Base-by-base conservation (phyloP, 2,888 invertebrate genomes). In the Caenorhabditis wallacei region DNA sequence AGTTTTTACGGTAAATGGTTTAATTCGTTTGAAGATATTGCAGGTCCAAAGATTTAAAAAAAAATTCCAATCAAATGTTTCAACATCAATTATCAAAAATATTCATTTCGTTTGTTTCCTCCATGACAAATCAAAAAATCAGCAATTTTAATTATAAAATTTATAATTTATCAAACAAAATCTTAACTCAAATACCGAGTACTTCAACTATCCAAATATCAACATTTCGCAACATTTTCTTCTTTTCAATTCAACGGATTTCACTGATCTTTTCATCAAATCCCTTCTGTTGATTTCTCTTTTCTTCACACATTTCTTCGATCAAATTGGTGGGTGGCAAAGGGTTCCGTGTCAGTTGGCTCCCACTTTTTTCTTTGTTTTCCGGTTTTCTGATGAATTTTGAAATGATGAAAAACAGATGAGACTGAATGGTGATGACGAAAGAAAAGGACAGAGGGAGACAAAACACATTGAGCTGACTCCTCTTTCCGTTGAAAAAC, bases 251-350 rank as follows among this genome's bases (percentile, higher is more conserved):
- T n/a, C n/a, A n/a, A n/a, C n/a, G n/a, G n/a, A n/a, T n/a, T n/a
- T n/a, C n/a, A n/a, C n/a, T n/a, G n/a, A n/a, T 40, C 16, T 20
- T 18, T 37, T 40, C 59, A 18, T 43, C 46, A 1, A 24, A 56
- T 16, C 18, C 35, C 24, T 18, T 53, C 26, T 26, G 22, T 43
- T 30, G 5, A 24, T 56, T 54, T 54, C 35, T n/a, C n/a, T n/a
- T 35, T 54, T 35, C 51, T 7, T 30, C 37, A 4, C 24, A 26
- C 13, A 13, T 71, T 63, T 56, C 56, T 30, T 53, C 22, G 69
- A 72, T 72, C 72, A 53, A 72, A 63, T 48, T 26, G 61, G 72
- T 61, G 72, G 61, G 72, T 63, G 72, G 72, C 51, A 59, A 59
- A 26, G 26, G 46, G 37, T 53, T 37, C 4, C 16, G 59, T 48